Percentiles rank a stretch among this genome's conserved stretches.
phyloP scores from a whole-genome alignment of 1,140 invertebrate genomes.

The Camponotus floridanus region DNA sequence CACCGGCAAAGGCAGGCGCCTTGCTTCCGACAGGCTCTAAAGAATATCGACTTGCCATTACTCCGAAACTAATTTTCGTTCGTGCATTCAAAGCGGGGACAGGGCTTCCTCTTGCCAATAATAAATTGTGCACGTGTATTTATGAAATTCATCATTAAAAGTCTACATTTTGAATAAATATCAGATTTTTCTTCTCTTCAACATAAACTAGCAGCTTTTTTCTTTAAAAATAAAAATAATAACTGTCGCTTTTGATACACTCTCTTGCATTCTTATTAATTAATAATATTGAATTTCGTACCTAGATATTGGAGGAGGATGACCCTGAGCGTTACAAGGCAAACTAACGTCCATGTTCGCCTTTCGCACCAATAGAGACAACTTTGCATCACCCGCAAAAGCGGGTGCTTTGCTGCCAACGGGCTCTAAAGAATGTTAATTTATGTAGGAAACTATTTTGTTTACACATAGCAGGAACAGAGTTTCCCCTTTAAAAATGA shows the following conservation, averaged over 20 bases:
- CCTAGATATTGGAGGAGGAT: slow-evolving; percentile 90
- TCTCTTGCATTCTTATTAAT: not conserved
- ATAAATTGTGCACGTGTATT: not conserved
- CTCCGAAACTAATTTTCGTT: slow-evolving; percentile 23
- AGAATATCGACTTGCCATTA: slow-evolving; percentile 85
- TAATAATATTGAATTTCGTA: slow-evolving; percentile 79
- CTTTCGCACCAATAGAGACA: slow-evolving; percentile 79
- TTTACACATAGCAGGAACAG: slow-evolving; percentile 35
- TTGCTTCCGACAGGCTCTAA: slow-evolving; percentile 83
- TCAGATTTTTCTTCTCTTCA: too few species aligned
- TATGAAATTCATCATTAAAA: slow-evolving; percentile 13
- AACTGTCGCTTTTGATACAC: not conserved
- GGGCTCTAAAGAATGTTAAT: slow-evolving; percentile 81
- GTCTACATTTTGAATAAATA: not conserved
- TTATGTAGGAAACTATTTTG: slow-evolving; percentile 29
- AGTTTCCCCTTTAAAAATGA: slow-evolving; percentile 10
- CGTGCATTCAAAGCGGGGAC: slow-evolving; percentile 37
- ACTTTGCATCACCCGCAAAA: slow-evolving; percentile 79
- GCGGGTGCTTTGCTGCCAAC: slow-evolving; percentile 81
- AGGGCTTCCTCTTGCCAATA: slow-evolving; percentile 26
- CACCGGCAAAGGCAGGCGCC: slow-evolving; percentile 80
- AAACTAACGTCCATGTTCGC: slow-evolving; percentile 86
- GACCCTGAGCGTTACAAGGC: slow-evolving; percentile 90
- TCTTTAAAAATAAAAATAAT: not conserved
- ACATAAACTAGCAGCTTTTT: not conserved